Conservation (phyloP, 2,797 vertebrate genomes). For the Alauda arvensis region DNA sequence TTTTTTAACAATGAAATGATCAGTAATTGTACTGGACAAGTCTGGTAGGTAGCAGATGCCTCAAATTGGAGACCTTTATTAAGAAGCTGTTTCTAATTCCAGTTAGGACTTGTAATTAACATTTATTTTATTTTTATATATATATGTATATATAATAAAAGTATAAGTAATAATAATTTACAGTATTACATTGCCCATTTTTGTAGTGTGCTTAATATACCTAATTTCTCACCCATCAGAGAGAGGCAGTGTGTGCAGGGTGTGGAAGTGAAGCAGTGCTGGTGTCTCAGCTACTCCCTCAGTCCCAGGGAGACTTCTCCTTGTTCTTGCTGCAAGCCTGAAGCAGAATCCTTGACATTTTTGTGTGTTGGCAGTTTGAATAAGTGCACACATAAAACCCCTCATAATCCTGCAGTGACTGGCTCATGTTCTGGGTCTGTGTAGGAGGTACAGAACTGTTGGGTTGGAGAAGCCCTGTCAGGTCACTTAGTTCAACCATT, state of each 20-base stretch:
- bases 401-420: neutral
- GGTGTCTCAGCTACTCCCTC: neutral
- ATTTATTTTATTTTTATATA: neutral
- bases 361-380: neutral
- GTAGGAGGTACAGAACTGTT: neutral
- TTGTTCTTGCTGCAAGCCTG: neutral
- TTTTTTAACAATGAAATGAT: neutral
- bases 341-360: neutral
- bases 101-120: neutral
- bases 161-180: neutral
- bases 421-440: fast-evolving
- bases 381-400: neutral
- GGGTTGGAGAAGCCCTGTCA: neutral
- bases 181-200: neutral
- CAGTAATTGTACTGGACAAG: neutral
- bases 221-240: neutral
- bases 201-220: neutral
- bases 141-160: neutral
- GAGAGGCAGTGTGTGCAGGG: neutral
- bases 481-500: neutral
- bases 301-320: neutral
- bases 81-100: neutral
- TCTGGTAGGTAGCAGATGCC: neutral
- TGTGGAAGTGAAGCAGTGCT: neutral
- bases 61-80: neutral